A percentile compares a stretch with the other conserved stretches of the same genome.
Evolutionary conservation across 1,140 invertebrate genomes (phyloP).

Genomic region (Patella vulgata): DNA sequence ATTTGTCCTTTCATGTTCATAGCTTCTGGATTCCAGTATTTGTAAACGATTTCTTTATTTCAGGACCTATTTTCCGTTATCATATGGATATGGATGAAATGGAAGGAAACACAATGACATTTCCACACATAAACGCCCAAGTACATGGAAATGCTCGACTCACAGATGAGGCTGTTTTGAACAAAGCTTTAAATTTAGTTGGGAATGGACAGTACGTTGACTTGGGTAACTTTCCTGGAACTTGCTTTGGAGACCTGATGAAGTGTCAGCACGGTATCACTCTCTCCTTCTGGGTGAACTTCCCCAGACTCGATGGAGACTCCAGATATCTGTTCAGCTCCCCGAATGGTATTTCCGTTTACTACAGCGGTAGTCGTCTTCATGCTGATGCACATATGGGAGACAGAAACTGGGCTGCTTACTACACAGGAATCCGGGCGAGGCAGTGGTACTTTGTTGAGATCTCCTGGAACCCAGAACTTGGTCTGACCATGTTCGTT

Average conservation of each 20-base stretch:
- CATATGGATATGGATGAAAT: slow-evolving; percentile 53
- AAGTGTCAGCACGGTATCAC: slow-evolving; percentile 58
- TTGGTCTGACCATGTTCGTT: slow-evolving; percentile 51
- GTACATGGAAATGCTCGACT: slow-evolving; percentile 24
- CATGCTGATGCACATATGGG: slow-evolving; percentile 43
- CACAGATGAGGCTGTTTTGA: slow-evolving; percentile 4
- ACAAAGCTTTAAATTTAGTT: slow-evolving; percentile 41
- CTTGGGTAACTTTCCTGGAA: slow-evolving; percentile 41
- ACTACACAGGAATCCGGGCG: slow-evolving; percentile 32
- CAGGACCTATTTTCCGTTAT: slow-evolving; percentile 57
- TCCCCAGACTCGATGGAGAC: slow-evolving; percentile 36
- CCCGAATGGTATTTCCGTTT: slow-evolving; percentile 45
- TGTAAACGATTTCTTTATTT: no score
- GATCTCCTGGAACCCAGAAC: slow-evolving; percentile 50
- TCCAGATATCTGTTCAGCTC: slow-evolving; percentile 36
- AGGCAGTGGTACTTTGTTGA: slow-evolving; percentile 63
- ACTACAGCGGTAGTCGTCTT: slow-evolving; percentile 39
- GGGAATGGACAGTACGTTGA: slow-evolving; percentile 52
- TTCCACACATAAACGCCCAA: slow-evolving; percentile 31
- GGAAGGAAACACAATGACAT: slow-evolving; percentile 32
- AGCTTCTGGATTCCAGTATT: no score
- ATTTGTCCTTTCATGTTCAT: no score
- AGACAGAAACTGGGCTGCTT: slow-evolving; percentile 14
- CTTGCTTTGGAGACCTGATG: slow-evolving; percentile 53
- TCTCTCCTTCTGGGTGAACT: slow-evolving; percentile 56